Evolutionary conservation across 2,888 invertebrate species (phyloP).

Genomic region (Saturnia pavonia): DNA sequence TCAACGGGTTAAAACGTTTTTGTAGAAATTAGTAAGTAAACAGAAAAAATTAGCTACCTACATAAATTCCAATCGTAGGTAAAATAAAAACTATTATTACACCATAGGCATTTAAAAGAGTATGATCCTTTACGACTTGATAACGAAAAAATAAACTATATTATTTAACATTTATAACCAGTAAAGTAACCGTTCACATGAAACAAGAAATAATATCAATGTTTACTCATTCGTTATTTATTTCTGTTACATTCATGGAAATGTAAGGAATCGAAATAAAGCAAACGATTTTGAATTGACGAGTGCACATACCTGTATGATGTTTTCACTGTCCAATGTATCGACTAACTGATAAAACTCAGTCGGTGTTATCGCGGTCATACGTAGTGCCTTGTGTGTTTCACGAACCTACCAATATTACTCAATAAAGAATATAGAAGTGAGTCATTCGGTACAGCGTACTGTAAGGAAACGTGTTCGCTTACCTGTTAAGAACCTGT

Average conservation of each 20-base stretch:
- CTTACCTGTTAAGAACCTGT: neutral
- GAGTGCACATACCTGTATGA: slow-evolving; percentile 35
- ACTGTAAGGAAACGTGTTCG: neutral
- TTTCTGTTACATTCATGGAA: neutral
- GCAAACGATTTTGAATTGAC: slow-evolving; percentile 1
- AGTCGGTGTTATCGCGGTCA: slow-evolving; percentile 39
- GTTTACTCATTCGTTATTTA: neutral
- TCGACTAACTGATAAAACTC: slow-evolving; percentile 50
- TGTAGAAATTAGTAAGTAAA: neutral
- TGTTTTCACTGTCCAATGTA: slow-evolving; percentile 32
- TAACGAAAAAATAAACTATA: neutral
- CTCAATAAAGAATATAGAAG: slow-evolving; percentile 1
- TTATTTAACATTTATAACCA: neutral
- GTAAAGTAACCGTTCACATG: neutral
- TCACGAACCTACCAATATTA: neutral
- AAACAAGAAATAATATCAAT: neutral
- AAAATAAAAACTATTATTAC: neutral
- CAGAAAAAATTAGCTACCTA: neutral
- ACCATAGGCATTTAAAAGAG: neutral
- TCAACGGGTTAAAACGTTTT: neutral
- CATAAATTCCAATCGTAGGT: neutral
- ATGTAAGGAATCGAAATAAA: neutral
- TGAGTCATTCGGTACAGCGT: slow-evolving; percentile 4
- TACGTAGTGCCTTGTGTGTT: slow-evolving; percentile 22
- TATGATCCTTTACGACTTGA: neutral